These are phyloP conservation scores for Halesus radiatus DNA, from an alignment of 1,140 invertebrate species.

Conservation along the genomic window DNA sequence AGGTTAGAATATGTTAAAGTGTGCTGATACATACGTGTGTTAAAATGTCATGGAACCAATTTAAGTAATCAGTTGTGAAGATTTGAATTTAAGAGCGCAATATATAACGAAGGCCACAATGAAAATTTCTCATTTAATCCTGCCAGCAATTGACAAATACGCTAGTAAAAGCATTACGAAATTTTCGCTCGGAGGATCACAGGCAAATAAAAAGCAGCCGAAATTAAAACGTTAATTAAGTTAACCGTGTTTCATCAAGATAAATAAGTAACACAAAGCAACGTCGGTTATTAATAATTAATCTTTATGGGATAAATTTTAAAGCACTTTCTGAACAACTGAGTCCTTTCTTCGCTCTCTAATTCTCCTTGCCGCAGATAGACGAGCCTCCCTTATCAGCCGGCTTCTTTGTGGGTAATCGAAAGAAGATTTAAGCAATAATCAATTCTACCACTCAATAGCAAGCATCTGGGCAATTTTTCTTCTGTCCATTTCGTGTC, in stretches of 20 bases:
- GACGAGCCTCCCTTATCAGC: background rate
- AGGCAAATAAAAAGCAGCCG: slow-evolving; percentile 8
- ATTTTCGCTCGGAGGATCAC: background rate
- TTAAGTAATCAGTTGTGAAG: too few relatives aligned
- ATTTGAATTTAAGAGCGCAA: too few relatives aligned
- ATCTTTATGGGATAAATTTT: background rate
- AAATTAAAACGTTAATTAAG: slow-evolving; percentile 18
- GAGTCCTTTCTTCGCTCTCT: too few relatives aligned
- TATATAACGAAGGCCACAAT: too few relatives aligned
- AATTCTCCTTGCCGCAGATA: background rate
- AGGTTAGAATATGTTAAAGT: too few relatives aligned
- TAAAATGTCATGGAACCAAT: too few relatives aligned
- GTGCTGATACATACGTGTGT: too few relatives aligned
- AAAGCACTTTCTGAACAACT: background rate
- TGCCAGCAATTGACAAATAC: too few relatives aligned
- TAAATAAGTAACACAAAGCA: slow-evolving; percentile 5
- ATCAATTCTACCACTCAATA: slow-evolving; percentile 11
- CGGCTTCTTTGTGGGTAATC: slow-evolving; percentile 10
- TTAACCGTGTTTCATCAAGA: slow-evolving; percentile 16
- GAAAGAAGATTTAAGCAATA: slow-evolving; percentile 16
- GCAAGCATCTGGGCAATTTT: background rate
- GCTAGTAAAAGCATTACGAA: background rate
- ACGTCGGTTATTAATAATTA: background rate
- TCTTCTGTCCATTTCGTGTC: background rate
- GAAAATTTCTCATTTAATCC: too few relatives aligned